Conservation (phyloP, 2,888 invertebrate genomes). For the Agrochola macilenta region DNA sequence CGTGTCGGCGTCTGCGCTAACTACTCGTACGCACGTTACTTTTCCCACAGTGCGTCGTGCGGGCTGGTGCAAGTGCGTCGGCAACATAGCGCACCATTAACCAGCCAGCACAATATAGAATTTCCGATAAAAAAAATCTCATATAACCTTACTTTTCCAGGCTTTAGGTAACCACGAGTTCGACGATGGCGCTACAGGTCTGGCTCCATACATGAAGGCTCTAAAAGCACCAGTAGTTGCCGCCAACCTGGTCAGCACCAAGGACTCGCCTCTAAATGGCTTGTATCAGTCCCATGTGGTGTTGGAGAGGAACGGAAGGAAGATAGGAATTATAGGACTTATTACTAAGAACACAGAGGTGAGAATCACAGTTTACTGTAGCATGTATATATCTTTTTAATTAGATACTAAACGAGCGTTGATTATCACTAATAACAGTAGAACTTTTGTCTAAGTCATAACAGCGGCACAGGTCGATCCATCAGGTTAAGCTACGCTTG, state of each 20-base stretch:
- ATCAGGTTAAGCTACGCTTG: too few species aligned
- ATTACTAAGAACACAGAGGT: conserved; percentile 93
- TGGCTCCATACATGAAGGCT: conserved; percentile 93
- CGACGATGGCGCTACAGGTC: conserved; percentile 93
- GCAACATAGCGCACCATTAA: too few species aligned
- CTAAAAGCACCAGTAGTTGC: conserved; percentile 93
- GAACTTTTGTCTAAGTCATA: too few species aligned
- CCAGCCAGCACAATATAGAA: too few species aligned
- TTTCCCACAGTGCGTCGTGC: too few species aligned
- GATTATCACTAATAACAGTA: background rate
- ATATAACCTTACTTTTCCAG: conserved; percentile 80
- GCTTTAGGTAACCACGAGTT: conserved; percentile 97
- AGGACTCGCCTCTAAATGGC: conserved; percentile 92
- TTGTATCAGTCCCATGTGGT: conserved; percentile 92
- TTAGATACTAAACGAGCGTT: background rate
- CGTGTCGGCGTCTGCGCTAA: too few species aligned
- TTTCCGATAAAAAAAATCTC: background rate
- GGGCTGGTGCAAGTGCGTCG: too few species aligned
- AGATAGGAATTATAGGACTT: conserved; percentile 95
- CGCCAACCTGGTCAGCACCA: conserved; percentile 93
- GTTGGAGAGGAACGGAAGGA: conserved; percentile 91
- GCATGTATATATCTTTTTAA: background rate
- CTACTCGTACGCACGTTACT: too few species aligned
- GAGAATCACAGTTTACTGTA: conserved; percentile 33
- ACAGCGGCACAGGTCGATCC: too few species aligned